Percentiles rank a stretch among this genome's conserved stretches.
Evolutionary conservation across 2,888 invertebrate genomes (phyloP).

Genomic region (Pycnomerus fuliginosus): DNA sequence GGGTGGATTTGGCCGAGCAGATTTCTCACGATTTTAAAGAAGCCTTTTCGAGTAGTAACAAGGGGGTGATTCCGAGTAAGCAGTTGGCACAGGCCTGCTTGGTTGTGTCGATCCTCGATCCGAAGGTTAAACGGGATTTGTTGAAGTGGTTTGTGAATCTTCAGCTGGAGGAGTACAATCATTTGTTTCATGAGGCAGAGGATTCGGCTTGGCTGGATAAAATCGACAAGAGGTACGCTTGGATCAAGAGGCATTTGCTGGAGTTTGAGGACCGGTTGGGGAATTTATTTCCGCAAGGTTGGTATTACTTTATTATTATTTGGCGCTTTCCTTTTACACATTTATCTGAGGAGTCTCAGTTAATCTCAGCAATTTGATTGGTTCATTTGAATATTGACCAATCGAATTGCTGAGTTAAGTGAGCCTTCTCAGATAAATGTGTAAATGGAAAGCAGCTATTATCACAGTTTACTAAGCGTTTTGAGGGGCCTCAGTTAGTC

Average conservation of each 20-base stretch:
- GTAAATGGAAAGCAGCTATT: too few species aligned
- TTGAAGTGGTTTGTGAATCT: conserved; percentile 85
- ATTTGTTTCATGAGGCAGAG: conserved; percentile 92
- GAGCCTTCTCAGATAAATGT: too few species aligned
- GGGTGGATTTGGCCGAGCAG: conserved; percentile 78
- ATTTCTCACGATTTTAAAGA: conserved; percentile 90
- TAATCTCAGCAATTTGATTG: too few species aligned
- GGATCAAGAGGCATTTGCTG: conserved; percentile 92
- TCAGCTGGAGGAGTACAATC: conserved; percentile 89
- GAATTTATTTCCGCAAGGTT: conserved; percentile 80
- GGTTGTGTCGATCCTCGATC: conserved; percentile 84
- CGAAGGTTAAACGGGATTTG: conserved; percentile 80
- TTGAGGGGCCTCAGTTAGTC: too few species aligned
- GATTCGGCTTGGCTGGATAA: conserved; percentile 97
- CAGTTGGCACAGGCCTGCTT: conserved; percentile 79
- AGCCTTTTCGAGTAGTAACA: conserved; percentile 72
- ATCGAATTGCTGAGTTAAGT: too few species aligned
- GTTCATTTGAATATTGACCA: too few species aligned
- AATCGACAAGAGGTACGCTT: conserved; percentile 89
- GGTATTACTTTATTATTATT: too few species aligned
- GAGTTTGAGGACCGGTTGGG: conserved; percentile 83
- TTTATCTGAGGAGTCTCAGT: too few species aligned
- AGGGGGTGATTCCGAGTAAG: conserved; percentile 58
- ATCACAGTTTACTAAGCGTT: too few species aligned
- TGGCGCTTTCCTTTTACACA: too few species aligned